phyloP scores from a whole-genome alignment of 37 sponge, comb jelly and placozoan genomes.

The Hexactinellida sp. region DNA sequence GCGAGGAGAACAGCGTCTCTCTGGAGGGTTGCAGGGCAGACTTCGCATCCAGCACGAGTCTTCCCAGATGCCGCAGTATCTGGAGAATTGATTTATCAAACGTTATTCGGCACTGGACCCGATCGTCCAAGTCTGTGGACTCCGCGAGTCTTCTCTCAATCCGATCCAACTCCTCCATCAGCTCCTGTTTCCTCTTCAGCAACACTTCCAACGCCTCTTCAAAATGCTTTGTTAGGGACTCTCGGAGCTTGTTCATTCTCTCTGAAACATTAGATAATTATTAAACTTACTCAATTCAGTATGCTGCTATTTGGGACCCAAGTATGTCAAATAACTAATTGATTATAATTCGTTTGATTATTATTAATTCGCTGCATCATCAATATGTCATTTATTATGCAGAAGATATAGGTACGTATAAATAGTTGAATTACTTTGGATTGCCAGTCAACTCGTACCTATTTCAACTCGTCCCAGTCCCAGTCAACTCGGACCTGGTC shows the following conservation, averaged over 20 bases:
- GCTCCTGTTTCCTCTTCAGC: not conserved
- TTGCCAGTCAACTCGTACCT: no score
- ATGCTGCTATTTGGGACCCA: no score
- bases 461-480: no score
- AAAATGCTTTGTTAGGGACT: not conserved
- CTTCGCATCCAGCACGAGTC: not conserved
- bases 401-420: no score
- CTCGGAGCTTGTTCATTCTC: not conserved
- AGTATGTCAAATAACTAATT: no score
- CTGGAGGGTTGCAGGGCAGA: not conserved
- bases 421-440: no score
- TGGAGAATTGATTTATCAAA: constrained; percentile 8
- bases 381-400: no score
- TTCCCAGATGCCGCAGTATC: not conserved
- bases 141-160: not conserved
- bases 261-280: no score
- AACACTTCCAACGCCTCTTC: not conserved
- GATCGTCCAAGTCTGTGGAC: not conserved
- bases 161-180: constrained; percentile 3
- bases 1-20: not conserved
- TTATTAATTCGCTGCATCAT: no score
- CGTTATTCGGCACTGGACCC: not conserved
- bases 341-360: no score
- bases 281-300: no score
- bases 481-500: no score